Base-by-base conservation (phyloP, 2,888 invertebrate genomes). In the Drosophila neotestacea region DNA sequence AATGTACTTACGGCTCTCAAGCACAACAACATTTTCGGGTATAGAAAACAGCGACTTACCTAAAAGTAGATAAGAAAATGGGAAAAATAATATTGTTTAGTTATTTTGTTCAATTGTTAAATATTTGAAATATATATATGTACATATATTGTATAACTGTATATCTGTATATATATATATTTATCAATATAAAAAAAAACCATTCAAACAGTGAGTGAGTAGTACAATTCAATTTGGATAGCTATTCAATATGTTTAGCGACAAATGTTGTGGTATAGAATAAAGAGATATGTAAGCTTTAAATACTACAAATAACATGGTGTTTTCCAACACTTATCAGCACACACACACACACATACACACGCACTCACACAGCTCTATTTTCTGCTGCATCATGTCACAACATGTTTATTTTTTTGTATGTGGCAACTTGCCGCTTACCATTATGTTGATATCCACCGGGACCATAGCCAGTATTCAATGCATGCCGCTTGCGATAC, bases 1-100 rank as follows among this genome's bases (percentile, higher is more conserved):
- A 82, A 88, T 86, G 88, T 86, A 86, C 85, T 86, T 86, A 86
- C 85, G 85, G 85, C 85, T 88, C 76, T 86, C 85, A 77, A 86
- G 88, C 87, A 86, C 76, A 88, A 88, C 88, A 88, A 85, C 88
- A 88, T 86, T 86, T 86, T 85, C 88, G 79, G 87, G 87, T 79
- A 85, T 86, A 86, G 88, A 86, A 88, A 85, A 85, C 88, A 86
- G 85, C 85, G 85, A 86, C 85, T 86, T 86, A 86, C 85, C 85
- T 86, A 72, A 1, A 86, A 76, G 16, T 54, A 81, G 30, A 70
- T 61, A 44, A 65, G 56, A 65, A 47, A 76, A 54, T 50, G 16
- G 52, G 32, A 65, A 55, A 67, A 59, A 64, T 61, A 70, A 41
- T 48, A 46, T 38, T 1, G 22, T 42, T 77, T 58, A 73, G 64